Percentiles rank a stretch among this genome's conserved stretches.
These are phyloP conservation scores for Hormiphora californensis DNA, from an alignment of 37 sponge, comb jelly and placozoan genomes.

Conservation along the genomic window DNA sequence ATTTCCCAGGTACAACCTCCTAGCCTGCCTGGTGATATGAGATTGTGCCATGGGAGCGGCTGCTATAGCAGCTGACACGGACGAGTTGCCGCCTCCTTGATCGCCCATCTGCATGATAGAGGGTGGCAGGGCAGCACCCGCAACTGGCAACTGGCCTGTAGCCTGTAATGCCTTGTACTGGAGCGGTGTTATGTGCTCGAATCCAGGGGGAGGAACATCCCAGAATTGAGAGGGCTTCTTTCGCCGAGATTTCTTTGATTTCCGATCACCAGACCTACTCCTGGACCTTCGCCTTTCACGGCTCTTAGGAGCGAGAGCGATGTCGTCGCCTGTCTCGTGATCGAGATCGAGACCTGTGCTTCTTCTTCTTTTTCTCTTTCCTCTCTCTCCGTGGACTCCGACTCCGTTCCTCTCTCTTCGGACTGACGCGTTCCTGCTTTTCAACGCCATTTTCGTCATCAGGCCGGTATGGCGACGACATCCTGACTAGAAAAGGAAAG, in stretches of 20 bases:
- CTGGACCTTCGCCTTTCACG: constrained; percentile 1
- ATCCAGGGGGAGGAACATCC: constrained; percentile 95
- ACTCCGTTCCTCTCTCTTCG: no score
- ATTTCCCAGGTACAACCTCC: constrained; percentile 96
- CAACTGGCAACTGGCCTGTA: constrained; percentile 18
- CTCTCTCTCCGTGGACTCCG: constrained; percentile 26
- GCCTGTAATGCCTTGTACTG: constrained; percentile 99
- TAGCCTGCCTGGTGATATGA: constrained; percentile 94
- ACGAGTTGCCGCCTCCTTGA: constrained; percentile 71
- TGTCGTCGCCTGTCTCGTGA: constrained; percentile 33
- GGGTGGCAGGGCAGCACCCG: constrained; percentile 93
- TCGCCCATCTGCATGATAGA: constrained; percentile 82
- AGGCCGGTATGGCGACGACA: constrained; percentile 45
- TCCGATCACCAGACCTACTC: constrained; percentile 27
- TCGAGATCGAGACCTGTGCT: constrained; percentile 48
- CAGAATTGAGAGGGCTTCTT: constrained; percentile 73
- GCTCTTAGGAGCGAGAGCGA: constrained; percentile 10
- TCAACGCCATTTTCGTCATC: constrained; percentile 52
- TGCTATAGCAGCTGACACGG: constrained; percentile 77
- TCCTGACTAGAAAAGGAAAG: no score
- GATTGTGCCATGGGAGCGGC: constrained; percentile 91
- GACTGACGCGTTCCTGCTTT: no score
- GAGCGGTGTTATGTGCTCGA: constrained; percentile 97
- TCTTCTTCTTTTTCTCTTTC: constrained; percentile 54
- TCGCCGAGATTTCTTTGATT: constrained; percentile 41